phyloP scores from a whole-genome alignment of 2,113 vertebrate genomes.

The Elephas maximus region DNA sequence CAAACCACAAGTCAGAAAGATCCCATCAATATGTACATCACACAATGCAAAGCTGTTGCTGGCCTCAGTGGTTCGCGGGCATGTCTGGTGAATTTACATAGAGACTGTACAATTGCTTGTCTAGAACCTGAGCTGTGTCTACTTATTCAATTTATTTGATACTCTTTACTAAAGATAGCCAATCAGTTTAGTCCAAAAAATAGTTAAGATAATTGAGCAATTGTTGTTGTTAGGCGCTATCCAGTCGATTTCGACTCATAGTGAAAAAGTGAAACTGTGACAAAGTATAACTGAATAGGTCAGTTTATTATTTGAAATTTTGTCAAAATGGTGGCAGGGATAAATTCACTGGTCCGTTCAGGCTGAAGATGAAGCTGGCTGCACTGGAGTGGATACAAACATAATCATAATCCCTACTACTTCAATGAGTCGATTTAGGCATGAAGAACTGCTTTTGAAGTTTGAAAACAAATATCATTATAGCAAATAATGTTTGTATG shows the following conservation, averaged over 20 bases:
- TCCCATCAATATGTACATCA: too few species aligned
- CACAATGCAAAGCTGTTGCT: not conserved
- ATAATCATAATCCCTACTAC: not conserved
- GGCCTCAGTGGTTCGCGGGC: not conserved
- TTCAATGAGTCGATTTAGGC: not conserved
- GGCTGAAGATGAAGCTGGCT: not conserved
- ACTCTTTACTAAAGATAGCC: not conserved
- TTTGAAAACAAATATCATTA: conserved; percentile 20
- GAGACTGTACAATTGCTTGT: not conserved
- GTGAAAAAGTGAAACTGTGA: not conserved
- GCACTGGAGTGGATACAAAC: too few species aligned
- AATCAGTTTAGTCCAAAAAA: not conserved
- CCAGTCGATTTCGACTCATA: not conserved
- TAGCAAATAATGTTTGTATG: not conserved
- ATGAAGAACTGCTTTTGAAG: not conserved
- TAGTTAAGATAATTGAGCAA: not conserved
- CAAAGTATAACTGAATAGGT: not conserved
- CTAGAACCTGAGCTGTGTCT: not conserved
- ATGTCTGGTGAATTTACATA: not conserved
- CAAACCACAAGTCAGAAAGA: not conserved
- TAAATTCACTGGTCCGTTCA: not conserved
- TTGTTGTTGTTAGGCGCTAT: not conserved
- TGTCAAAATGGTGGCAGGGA: not conserved
- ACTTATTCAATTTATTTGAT: conserved; percentile 3
- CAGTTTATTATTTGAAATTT: not conserved